phyloP scores from a whole-genome alignment of 2,888 invertebrate genomes.

The Pseudeuparius sepicola region DNA sequence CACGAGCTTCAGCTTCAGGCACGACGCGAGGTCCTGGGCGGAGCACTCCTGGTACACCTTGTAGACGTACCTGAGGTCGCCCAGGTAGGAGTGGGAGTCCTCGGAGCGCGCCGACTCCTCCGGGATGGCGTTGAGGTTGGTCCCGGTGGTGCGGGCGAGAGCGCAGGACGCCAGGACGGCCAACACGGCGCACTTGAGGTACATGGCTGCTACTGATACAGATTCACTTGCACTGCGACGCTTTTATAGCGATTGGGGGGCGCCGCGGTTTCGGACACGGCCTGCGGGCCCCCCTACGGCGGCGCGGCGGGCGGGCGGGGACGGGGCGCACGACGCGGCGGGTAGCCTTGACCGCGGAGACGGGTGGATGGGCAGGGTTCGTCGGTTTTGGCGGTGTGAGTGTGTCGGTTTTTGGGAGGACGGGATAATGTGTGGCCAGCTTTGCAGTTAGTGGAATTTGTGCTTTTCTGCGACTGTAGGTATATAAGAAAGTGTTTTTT shows the following conservation, averaged over 20 bases:
- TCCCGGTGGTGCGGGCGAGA: slow-evolving; percentile 44
- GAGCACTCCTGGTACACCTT: slow-evolving; percentile 76
- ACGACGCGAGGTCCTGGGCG: slow-evolving; percentile 56
- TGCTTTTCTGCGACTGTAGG: no score
- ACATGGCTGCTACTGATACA: slow-evolving; percentile 35
- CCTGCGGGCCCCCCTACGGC: slow-evolving; percentile 33
- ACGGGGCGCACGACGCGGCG: no score
- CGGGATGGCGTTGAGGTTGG: slow-evolving; percentile 37
- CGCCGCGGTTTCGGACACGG: no score
- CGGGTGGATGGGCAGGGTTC: no score
- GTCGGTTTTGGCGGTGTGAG: no score
- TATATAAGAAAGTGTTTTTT: no score
- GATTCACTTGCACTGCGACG: slow-evolving; percentile 33
- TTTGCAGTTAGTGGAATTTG: no score
- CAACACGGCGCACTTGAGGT: slow-evolving; percentile 48
- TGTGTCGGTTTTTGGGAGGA: no score
- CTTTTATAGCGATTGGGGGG: slow-evolving; percentile 36
- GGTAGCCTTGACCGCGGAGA: no score
- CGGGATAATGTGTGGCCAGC: no score
- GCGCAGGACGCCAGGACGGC: slow-evolving; percentile 46
- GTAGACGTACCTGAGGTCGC: slow-evolving; percentile 62
- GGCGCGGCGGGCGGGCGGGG: no score
- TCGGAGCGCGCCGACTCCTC: slow-evolving; percentile 29
- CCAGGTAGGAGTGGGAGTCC: slow-evolving; percentile 40
- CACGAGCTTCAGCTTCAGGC: slow-evolving; percentile 70